Conservation (phyloP, 2,888 invertebrate species). For the Oscheius sp. region DNA sequence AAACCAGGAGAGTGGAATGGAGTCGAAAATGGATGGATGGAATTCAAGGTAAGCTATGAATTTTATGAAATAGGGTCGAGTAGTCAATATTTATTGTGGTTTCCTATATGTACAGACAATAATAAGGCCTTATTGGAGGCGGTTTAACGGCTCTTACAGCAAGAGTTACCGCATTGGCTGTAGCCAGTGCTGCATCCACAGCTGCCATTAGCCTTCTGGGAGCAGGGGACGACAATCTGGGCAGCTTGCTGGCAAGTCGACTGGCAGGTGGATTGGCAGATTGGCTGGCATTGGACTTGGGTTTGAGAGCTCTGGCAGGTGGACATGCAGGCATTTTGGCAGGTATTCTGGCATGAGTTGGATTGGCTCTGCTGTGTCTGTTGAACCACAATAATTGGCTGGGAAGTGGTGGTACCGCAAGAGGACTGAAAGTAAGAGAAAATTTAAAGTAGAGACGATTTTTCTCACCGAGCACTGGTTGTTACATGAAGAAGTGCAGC, state of each 20-base stretch:
- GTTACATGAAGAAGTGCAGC: constrained; percentile 53
- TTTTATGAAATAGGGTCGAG: not conserved
- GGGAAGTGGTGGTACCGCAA: constrained; percentile 21
- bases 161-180: constrained; percentile 60
- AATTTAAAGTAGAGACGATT: constrained; percentile 20
- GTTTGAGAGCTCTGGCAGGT: constrained; percentile 51
- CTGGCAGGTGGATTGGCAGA: constrained; percentile 61
- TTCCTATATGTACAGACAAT: not conserved
- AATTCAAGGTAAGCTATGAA: constrained; percentile 47
- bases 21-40: constrained; percentile 84
- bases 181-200: constrained; percentile 61
- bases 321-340: constrained; percentile 59
- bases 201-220: constrained; percentile 22
- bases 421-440: not conserved
- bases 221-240: constrained; percentile 51
- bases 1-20: constrained; percentile 88
- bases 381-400: constrained; percentile 51
- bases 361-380: constrained; percentile 54
- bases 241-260: constrained; percentile 62
- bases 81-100: too few species aligned
- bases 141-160: constrained; percentile 40
- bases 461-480: constrained; percentile 50
- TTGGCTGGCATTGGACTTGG: constrained; percentile 56
- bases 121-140: not conserved
- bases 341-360: constrained; percentile 50